Conservation (phyloP, 2,888 invertebrate genomes). For the Chrysodeixis includens region DNA sequence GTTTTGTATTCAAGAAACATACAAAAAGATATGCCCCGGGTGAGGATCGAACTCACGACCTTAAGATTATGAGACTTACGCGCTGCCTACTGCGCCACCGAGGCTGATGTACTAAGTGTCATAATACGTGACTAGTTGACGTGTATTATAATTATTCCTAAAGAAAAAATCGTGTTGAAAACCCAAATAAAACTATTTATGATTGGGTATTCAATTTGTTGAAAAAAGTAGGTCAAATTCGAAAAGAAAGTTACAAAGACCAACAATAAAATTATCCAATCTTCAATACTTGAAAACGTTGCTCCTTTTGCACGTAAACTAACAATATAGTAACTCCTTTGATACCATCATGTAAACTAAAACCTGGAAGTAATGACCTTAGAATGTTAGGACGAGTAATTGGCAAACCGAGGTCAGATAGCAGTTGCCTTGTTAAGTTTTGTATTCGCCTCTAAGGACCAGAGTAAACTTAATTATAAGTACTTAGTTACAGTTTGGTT, state of each 20-base stretch:
- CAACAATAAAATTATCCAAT: too few relatives aligned
- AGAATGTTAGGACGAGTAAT: background rate
- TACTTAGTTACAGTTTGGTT: conserved; percentile 2
- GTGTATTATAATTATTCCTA: too few relatives aligned
- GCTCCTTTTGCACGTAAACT: background rate
- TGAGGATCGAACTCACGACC: conserved; percentile 99
- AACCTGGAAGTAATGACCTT: background rate
- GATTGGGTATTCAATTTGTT: too few relatives aligned
- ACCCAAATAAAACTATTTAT: too few relatives aligned
- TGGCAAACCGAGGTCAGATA: background rate
- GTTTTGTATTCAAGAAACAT: background rate
- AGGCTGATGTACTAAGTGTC: conserved; percentile 78
- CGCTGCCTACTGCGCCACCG: conserved; percentile 96
- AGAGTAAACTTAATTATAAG: background rate
- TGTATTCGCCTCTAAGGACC: conserved; percentile 5
- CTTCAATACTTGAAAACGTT: background rate
- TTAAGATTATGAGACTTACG: conserved; percentile 97
- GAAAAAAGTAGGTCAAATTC: too few relatives aligned
- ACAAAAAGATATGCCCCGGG: conserved; percentile 91
- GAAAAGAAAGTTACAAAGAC: too few relatives aligned
- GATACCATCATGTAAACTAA: background rate
- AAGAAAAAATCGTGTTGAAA: too few relatives aligned
- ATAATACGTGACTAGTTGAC: conserved; percentile 6
- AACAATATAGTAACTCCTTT: background rate
- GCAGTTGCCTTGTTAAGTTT: background rate